Percentiles rank a stretch among this genome's conserved stretches.
These are phyloP conservation scores for Eucidaris tribuloides DNA, from an alignment of 35 echinoderm and acorn worm genomes.

Conservation along the genomic window DNA sequence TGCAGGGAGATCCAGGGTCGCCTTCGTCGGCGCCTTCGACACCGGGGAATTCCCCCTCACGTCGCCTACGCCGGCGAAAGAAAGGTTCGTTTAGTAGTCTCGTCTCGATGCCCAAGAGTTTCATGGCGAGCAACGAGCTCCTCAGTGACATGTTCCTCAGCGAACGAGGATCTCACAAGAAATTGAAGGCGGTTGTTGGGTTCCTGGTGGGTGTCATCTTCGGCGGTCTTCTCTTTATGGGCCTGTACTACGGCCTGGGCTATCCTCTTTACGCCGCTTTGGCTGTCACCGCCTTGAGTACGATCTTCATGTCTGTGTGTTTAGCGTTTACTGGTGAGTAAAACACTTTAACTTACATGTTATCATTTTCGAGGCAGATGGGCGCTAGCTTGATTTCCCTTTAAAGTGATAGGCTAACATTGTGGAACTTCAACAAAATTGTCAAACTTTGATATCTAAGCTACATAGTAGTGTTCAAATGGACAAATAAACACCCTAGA, in stretches of 20 bases:
- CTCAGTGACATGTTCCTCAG: constrained; percentile 84
- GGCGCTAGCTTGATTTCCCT: no score
- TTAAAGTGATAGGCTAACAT: no score
- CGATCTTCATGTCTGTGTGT: constrained; percentile 60
- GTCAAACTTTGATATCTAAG: no score
- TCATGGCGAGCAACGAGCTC: constrained; percentile 40
- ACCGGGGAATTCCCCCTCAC: constrained; percentile 18
- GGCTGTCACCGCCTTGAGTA: constrained; percentile 52
- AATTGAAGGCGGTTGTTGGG: constrained; percentile 66
- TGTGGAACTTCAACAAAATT: no score
- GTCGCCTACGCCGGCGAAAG: neutral
- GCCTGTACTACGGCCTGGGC: constrained; percentile 65
- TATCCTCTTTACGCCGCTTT: constrained; percentile 51
- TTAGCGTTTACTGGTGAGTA: constrained; percentile 84
- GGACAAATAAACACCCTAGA: no score
- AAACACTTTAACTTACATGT: no score
- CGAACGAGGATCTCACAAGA: constrained; percentile 44
- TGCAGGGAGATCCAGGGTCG: no score
- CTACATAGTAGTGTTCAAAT: no score
- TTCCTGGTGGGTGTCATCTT: constrained; percentile 64
- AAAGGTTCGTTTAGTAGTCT: constrained; percentile 44
- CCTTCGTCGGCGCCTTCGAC: constrained; percentile 27
- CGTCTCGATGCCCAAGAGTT: constrained; percentile 25
- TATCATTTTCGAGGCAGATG: no score
- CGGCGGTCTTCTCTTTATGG: constrained; percentile 61